phyloP scores from a whole-genome alignment of 2,888 invertebrate genomes.

The Agonopterix subpropinquella region DNA sequence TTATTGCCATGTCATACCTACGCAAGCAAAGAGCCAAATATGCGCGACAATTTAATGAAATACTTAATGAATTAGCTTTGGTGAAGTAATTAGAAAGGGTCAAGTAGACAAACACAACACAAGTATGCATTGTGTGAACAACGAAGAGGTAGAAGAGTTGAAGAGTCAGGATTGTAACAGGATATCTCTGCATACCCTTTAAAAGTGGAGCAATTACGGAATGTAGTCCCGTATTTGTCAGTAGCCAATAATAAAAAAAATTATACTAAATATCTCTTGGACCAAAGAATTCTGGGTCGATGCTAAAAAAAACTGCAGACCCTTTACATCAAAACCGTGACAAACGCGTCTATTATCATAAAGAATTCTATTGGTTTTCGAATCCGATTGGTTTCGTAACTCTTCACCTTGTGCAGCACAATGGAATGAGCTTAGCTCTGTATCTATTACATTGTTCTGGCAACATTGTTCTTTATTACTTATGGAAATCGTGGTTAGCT shows the following conservation, averaged over 20 bases:
- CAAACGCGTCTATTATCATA: conserved; percentile 31
- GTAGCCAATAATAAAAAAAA: conserved; percentile 10
- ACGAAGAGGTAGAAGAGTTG: too few species aligned
- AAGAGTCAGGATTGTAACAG: too few species aligned
- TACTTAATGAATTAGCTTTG: too few species aligned
- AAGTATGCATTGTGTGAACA: too few species aligned
- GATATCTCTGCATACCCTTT: too few species aligned
- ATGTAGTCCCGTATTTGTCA: too few species aligned
- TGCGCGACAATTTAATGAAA: too few species aligned
- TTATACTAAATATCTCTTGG: conserved; percentile 13
- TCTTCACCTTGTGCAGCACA: conserved; percentile 40
- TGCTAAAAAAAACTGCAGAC: conserved; percentile 18
- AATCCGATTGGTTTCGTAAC: conserved; percentile 36
- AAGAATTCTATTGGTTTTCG: conserved; percentile 24
- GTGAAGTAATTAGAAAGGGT: too few species aligned
- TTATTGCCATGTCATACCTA: too few species aligned
- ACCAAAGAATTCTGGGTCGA: conserved; percentile 22
- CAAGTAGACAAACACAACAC: too few species aligned
- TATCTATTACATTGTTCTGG: not conserved
- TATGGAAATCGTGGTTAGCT: not conserved
- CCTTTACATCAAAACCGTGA: conserved; percentile 38
- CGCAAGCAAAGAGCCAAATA: too few species aligned
- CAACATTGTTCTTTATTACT: not conserved
- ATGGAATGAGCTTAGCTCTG: not conserved
- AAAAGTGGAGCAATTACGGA: too few species aligned